A percentile compares a stretch with the other conserved stretches of the same genome.
Evolutionary conservation across 2,888 invertebrate species (phyloP).

Genomic region (Eristalinus sepulchralis): DNA sequence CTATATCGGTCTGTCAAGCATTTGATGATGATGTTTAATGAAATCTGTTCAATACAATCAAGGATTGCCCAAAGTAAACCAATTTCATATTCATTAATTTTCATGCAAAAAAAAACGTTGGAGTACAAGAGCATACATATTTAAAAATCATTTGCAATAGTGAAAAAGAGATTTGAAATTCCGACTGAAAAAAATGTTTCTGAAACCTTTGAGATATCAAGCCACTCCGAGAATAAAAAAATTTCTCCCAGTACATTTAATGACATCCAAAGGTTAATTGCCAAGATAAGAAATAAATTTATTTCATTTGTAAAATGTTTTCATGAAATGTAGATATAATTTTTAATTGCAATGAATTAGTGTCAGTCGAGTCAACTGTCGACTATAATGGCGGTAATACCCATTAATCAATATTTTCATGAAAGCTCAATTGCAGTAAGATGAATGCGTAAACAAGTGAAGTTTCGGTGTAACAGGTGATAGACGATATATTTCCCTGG

Average conservation of each 20-base stretch:
- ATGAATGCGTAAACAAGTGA: neutral
- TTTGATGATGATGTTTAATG: too few species aligned
- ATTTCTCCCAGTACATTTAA: neutral
- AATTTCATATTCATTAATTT: too few species aligned
- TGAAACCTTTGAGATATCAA: too few species aligned
- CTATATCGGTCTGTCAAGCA: too few species aligned
- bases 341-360: constrained; percentile 62
- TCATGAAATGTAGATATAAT: constrained; percentile 52
- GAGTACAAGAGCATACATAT: too few species aligned
- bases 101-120: too few species aligned
- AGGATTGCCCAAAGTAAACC: too few species aligned
- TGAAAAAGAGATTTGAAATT: too few species aligned
- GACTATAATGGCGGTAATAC: constrained; percentile 54
- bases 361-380: constrained; percentile 53
- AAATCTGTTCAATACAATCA: too few species aligned
- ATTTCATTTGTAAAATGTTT: constrained; percentile 62
- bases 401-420: constrained; percentile 64
- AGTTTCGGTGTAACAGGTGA: neutral
- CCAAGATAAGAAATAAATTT: constrained; percentile 67
- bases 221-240: neutral
- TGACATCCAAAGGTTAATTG: constrained; percentile 58
- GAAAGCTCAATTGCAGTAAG: constrained; percentile 9
- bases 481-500: neutral
- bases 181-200: too few species aligned
- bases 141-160: too few species aligned